Conservation (phyloP, 2,113 vertebrate genomes). For the Eretmochelys imbricata region DNA sequence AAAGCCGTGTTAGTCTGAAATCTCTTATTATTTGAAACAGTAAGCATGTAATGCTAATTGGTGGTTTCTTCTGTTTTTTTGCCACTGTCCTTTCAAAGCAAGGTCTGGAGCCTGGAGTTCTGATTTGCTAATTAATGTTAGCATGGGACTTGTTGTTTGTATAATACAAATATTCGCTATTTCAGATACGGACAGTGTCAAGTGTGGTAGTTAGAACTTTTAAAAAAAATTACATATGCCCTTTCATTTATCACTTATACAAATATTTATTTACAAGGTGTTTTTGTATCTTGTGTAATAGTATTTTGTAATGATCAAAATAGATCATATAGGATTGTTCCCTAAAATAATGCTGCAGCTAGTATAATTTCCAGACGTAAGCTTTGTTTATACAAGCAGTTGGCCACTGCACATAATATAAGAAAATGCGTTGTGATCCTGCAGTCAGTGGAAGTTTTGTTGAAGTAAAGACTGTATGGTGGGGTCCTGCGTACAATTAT, state of each 20-base stretch:
- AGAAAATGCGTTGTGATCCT: accelerated
- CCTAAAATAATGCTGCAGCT: neutral
- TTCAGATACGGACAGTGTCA: neutral
- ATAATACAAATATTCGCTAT: neutral
- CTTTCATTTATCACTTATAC: accelerated
- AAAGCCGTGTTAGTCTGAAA: too few species aligned
- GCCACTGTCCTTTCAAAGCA: neutral
- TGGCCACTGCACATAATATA: accelerated
- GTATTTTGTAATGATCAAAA: neutral
- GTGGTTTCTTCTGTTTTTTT: neutral
- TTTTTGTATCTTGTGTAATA: neutral
- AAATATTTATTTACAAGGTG: neutral
- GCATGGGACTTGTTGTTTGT: neutral
- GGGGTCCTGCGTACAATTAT: accelerated
- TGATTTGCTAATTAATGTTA: neutral
- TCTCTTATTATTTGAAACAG: neutral
- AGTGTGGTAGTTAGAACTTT: accelerated
- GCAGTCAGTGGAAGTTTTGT: constrained; percentile 20
- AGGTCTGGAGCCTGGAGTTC: neutral
- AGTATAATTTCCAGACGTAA: neutral
- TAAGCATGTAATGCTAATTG: neutral
- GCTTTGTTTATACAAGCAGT: neutral
- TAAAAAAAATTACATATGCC: neutral
- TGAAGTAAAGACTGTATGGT: neutral
- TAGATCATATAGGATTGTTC: accelerated